These are phyloP conservation scores for Eristalis intricaria DNA, from an alignment of 2,888 invertebrate genomes.

Conservation along the genomic window DNA sequence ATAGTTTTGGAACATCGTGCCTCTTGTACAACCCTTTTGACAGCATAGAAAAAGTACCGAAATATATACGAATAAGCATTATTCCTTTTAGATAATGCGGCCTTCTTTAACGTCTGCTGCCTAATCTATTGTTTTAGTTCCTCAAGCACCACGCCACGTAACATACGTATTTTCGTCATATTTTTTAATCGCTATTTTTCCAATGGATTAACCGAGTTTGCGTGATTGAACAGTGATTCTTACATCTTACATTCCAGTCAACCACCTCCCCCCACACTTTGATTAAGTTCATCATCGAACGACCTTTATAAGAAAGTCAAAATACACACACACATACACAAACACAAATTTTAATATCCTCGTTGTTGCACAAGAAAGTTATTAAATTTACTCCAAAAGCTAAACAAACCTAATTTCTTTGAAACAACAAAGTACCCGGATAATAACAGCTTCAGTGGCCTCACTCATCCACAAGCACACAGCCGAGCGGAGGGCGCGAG, in stretches of 20 bases:
- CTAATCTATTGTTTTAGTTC: too few species aligned
- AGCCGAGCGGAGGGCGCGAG: neutral
- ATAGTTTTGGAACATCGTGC: too few species aligned
- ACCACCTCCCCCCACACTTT: neutral
- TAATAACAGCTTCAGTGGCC: neutral
- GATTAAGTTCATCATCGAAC: neutral
- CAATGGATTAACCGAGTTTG: neutral
- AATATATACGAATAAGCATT: too few species aligned
- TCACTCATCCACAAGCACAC: neutral
- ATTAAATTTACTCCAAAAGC: conserved; percentile 24
- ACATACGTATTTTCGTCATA: too few species aligned
- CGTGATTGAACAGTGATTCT: neutral
- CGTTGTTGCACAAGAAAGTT: neutral
- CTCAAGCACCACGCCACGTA: too few species aligned
- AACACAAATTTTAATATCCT: neutral
- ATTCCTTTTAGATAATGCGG: too few species aligned
- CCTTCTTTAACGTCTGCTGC: too few species aligned
- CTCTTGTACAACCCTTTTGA: too few species aligned
- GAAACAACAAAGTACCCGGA: neutral
- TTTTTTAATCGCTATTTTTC: neutral
- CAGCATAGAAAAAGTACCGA: too few species aligned
- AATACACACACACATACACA: neutral
- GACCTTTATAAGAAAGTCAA: conserved; percentile 4
- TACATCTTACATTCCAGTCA: neutral
- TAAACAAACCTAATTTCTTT: conserved; percentile 15